These are phyloP conservation scores for Mactromeris polynyma DNA, from an alignment of 2,888 invertebrate genomes.

Conservation along the genomic window DNA sequence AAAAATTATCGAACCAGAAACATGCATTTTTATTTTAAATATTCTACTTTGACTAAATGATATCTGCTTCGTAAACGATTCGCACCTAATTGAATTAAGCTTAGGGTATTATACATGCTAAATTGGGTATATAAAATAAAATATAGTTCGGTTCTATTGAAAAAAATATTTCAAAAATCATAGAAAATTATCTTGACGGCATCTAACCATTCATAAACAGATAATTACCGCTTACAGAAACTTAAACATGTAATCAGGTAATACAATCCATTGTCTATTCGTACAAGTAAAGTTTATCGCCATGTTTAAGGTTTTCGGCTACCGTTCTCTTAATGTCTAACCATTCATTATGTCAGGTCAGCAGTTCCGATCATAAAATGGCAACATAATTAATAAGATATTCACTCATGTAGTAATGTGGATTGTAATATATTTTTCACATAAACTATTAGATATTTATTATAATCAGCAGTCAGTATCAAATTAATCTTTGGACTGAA, in stretches of 20 bases:
- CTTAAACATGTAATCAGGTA: background rate
- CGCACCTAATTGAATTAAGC: slow-evolving; percentile 52
- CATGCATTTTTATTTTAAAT: background rate
- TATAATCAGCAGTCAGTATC: too few species aligned
- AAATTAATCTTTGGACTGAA: too few species aligned
- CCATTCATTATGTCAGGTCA: background rate
- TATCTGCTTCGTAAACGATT: background rate
- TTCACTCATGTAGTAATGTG: too few species aligned
- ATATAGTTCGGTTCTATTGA: slow-evolving; percentile 23
- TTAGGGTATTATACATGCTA: slow-evolving; percentile 34
- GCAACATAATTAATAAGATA: too few species aligned
- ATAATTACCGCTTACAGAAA: background rate
- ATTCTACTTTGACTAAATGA: background rate
- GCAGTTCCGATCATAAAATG: too few species aligned
- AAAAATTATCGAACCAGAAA: background rate
- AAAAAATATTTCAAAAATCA: background rate
- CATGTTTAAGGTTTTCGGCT: background rate
- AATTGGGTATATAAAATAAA: slow-evolving; percentile 32
- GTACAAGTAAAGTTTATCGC: background rate
- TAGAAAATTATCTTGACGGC: background rate
- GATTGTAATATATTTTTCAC: too few species aligned
- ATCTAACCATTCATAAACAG: slow-evolving; percentile 28
- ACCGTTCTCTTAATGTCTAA: background rate
- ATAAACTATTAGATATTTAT: too few species aligned
- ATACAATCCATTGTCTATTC: background rate